Evolutionary conservation across 2,113 vertebrate genomes (phyloP).

Genomic region (Columba livia): DNA sequence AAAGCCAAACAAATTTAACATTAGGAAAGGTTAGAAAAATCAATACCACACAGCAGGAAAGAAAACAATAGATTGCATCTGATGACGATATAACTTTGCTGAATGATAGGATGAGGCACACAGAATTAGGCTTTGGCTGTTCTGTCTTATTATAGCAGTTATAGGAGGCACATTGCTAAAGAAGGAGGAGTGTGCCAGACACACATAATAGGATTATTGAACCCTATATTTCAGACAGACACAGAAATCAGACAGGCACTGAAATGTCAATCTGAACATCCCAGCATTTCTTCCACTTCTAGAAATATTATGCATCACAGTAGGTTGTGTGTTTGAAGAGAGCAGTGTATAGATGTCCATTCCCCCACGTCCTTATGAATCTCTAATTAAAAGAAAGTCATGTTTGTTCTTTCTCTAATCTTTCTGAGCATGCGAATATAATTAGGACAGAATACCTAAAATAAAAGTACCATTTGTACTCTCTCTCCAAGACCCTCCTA

Average conservation of each 20-base stretch:
- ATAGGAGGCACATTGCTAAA: background rate
- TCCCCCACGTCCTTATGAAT: background rate
- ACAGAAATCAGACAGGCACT: slow-evolving; percentile 11
- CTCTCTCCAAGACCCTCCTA: background rate
- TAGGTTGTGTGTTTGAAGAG: background rate
- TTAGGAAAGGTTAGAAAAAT: slow-evolving; percentile 67
- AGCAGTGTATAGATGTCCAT: background rate
- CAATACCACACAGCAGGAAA: slow-evolving; percentile 49
- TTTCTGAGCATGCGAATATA: background rate
- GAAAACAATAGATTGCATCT: slow-evolving; percentile 36
- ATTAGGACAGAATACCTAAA: background rate
- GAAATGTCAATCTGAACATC: slow-evolving; percentile 35
- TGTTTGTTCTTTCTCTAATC: background rate
- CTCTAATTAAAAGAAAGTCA: background rate
- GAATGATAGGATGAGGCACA: background rate
- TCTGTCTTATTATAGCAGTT: slow-evolving; percentile 4
- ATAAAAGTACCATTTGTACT: background rate
- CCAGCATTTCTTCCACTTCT: background rate
- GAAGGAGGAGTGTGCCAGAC: slow-evolving; percentile 9
- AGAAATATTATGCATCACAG: background rate
- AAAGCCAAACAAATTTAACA: slow-evolving; percentile 56
- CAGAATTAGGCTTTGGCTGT: background rate
- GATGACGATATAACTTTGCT: background rate
- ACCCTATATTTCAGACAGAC: slow-evolving; percentile 24
- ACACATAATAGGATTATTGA: slow-evolving; percentile 53